phyloP scores from a whole-genome alignment of 92 coral and sea anemone species.

The Bergia sp. region DNA sequence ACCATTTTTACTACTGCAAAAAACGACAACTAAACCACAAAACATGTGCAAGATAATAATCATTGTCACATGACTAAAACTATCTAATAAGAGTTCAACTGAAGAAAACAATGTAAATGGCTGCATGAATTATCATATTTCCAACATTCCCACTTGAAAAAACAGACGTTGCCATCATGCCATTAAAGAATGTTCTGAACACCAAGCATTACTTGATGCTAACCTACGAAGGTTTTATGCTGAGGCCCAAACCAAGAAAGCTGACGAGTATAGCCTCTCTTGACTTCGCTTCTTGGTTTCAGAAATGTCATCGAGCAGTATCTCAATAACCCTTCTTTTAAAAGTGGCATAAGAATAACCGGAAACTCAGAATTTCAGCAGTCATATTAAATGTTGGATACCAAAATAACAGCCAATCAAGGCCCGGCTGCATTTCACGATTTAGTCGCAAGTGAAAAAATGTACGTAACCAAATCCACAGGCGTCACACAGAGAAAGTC shows the following conservation, averaged over 20 bases:
- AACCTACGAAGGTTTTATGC: no score
- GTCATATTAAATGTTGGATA: slow-evolving; percentile 35
- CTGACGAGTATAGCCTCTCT: no score
- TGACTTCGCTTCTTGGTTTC: slow-evolving; percentile 46
- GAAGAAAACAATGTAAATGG: not conserved
- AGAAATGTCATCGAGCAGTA: slow-evolving; percentile 55
- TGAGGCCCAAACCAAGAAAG: no score
- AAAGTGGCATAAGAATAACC: slow-evolving; percentile 43
- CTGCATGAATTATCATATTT: slow-evolving; percentile 2
- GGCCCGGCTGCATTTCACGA: no score
- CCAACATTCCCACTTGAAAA: not conserved
- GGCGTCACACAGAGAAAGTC: not conserved
- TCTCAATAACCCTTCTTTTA: slow-evolving; percentile 47
- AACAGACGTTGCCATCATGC: no score
- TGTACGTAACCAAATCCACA: no score
- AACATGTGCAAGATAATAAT: not conserved
- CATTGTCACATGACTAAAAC: not conserved
- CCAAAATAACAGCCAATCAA: no score
- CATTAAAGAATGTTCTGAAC: no score
- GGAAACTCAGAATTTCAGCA: slow-evolving; percentile 43
- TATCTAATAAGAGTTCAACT: not conserved
- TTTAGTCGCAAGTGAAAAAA: no score
- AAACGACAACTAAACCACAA: not conserved
- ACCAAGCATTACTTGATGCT: no score
- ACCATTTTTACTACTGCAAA: no score